phyloP scores from a whole-genome alignment of 1,140 invertebrate genomes.

The Aphelenchoides avenae region DNA sequence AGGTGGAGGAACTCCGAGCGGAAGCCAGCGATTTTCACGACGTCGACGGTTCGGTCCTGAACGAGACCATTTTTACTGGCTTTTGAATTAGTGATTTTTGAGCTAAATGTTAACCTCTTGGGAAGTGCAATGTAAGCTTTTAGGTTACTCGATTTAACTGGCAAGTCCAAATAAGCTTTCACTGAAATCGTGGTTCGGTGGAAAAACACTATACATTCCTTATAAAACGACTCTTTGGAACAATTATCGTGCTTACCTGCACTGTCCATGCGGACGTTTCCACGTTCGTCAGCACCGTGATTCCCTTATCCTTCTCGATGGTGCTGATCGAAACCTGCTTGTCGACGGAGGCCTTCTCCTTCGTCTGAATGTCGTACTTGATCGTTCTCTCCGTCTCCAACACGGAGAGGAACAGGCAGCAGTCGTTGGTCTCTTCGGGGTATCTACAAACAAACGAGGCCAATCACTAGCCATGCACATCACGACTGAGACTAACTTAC shows the following conservation, averaged over 20 bases:
- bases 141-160: too few species aligned
- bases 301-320: slow-evolving; percentile 24
- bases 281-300: slow-evolving; percentile 42
- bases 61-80: slow-evolving; percentile 9
- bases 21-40: slow-evolving; percentile 25
- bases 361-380: slow-evolving; percentile 40
- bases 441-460: slow-evolving; percentile 33
- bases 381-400: slow-evolving; percentile 32
- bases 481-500: too few species aligned
- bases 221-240: too few species aligned
- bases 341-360: slow-evolving; percentile 17
- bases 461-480: not conserved
- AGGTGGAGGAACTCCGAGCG: slow-evolving; percentile 38
- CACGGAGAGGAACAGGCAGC: slow-evolving; percentile 48
- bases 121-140: too few species aligned
- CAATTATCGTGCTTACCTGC: slow-evolving; percentile 26
- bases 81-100: not conserved
- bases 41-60: slow-evolving; percentile 32
- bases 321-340: slow-evolving; percentile 42
- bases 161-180: too few species aligned
- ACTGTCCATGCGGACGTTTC: slow-evolving; percentile 48
- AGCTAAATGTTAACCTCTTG: too few species aligned
- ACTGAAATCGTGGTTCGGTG: too few species aligned
- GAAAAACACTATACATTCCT: too few species aligned
- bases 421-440: slow-evolving; percentile 56